Evolutionary conservation across 2,888 invertebrate genomes (phyloP).

Genomic region (Trachelus tabidus): DNA sequence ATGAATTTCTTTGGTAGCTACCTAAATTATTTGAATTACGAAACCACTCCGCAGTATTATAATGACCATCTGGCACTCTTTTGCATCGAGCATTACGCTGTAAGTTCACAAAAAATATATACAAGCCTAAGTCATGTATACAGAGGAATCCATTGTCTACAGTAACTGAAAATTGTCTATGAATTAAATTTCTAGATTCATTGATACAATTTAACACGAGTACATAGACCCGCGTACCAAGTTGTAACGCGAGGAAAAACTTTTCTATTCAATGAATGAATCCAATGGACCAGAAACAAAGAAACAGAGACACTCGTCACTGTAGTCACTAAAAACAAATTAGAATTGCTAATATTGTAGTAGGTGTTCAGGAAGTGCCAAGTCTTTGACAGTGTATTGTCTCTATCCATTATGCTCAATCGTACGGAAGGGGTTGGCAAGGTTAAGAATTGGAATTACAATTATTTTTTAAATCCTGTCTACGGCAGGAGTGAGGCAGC

Average conservation of each 20-base stretch:
- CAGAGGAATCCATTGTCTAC: no score
- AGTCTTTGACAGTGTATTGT: background rate
- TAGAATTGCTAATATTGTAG: constrained; percentile 4
- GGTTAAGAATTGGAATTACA: background rate
- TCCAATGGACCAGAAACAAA: no score
- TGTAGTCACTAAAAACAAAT: background rate
- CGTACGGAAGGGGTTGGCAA: background rate
- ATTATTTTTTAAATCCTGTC: background rate
- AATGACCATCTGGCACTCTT: background rate
- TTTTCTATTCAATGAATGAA: no score
- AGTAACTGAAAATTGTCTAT: no score
- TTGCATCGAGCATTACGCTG: background rate
- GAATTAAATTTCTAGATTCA: no score
- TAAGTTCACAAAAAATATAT: background rate
- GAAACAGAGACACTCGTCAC: background rate
- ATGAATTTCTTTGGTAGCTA: background rate
- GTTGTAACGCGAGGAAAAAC: no score
- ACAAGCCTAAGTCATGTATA: background rate
- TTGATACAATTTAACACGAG: no score
- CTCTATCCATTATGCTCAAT: background rate
- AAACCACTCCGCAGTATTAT: background rate
- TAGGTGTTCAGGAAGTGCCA: constrained; percentile 5
- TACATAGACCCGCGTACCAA: no score
- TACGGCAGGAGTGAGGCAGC: no score
- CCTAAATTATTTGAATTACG: background rate